Percentiles rank a stretch among this genome's conserved stretches.
These are phyloP conservation scores for Villa cingulata DNA, from an alignment of 2,888 invertebrate species.

Conservation along the genomic window DNA sequence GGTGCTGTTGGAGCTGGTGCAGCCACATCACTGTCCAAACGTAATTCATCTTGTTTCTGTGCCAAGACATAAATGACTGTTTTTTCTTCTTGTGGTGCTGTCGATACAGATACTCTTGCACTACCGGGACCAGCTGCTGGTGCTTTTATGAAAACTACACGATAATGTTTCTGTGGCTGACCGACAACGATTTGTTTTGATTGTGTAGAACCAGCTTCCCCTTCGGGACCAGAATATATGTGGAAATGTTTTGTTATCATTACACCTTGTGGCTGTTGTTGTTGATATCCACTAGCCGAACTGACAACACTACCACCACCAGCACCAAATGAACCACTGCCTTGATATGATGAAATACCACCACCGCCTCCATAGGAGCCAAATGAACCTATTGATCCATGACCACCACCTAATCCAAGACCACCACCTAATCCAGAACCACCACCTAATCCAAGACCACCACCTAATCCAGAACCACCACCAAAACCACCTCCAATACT, in stretches of 20 bases:
- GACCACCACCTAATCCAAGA: neutral
- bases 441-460: neutral
- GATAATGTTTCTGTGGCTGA: slow-evolving; percentile 30
- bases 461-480: neutral
- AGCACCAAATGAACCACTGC: neutral
- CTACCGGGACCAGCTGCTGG: slow-evolving; percentile 21
- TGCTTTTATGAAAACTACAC: slow-evolving; percentile 32
- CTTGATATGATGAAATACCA: no score
- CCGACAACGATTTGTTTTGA: slow-evolving; percentile 29
- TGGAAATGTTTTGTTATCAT: slow-evolving; percentile 32
- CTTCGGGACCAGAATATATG: slow-evolving; percentile 30
- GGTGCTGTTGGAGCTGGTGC: slow-evolving; percentile 30
- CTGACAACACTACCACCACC: slow-evolving; percentile 1
- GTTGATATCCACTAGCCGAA: neutral
- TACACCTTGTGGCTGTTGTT: slow-evolving; percentile 17
- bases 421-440: neutral
- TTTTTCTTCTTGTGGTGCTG: slow-evolving; percentile 31
- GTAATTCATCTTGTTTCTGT: slow-evolving; percentile 27
- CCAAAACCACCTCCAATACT: no score
- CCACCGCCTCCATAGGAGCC: no score
- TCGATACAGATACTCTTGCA: slow-evolving; percentile 26
- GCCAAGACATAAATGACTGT: slow-evolving; percentile 33
- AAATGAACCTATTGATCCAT: neutral
- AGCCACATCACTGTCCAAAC: slow-evolving; percentile 25
- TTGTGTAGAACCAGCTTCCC: slow-evolving; percentile 21